Evolutionary conservation across 1,140 invertebrate genomes (phyloP), one percentile per base, ranked within the genome.

Genomic region (Lasaia peninsularis): DNA sequence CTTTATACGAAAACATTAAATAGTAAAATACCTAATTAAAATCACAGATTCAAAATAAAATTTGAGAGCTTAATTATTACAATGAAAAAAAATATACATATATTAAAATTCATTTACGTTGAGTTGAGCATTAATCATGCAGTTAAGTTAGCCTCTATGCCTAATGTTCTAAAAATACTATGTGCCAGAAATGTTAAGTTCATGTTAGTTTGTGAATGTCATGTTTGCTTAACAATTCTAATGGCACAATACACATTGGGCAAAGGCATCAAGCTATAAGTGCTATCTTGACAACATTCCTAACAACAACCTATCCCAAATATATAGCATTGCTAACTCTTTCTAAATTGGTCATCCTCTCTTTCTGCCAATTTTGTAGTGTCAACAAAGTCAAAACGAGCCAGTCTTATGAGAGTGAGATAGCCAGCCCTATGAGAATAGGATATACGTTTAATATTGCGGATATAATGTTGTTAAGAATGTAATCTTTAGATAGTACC

Each of bases 21-120:
- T 73, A 71, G 72, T 62, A 73, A 79, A 75, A 75, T 75, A 73
- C 85, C 69, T 79, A 77, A 75, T 80, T 76, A 79, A 62, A 82
- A 87, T 86, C 82, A 87, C 84, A 86, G 82, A 80, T 79, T 68
- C 78, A 75, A 72, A 67, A 73, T 65, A 73, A 68, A 73, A 72
- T 76, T 86, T 81, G 79, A 85, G 79, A 82, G 81, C 80, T 81
- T 59, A 64, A 50, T 68, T 55, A 56, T 60, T 56, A 58, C 40
- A 63, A 69, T 44, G 40, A 53, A 20, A 33, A 54, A 62, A 44
- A 59, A 58, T 62, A 71, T 58, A 53, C 9, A 56, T 28, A 40
- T 12, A 55, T 37, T 40, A 44, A 55, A 21, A 55, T 55, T 40
- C 20, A 55, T 24, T 44, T 40, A 55, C 52, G 37, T 34, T 21